Percentiles rank a stretch among this genome's conserved stretches.
Conservation (phyloP, 2,888 invertebrate species). For the Plemyria rubiginata region DNA sequence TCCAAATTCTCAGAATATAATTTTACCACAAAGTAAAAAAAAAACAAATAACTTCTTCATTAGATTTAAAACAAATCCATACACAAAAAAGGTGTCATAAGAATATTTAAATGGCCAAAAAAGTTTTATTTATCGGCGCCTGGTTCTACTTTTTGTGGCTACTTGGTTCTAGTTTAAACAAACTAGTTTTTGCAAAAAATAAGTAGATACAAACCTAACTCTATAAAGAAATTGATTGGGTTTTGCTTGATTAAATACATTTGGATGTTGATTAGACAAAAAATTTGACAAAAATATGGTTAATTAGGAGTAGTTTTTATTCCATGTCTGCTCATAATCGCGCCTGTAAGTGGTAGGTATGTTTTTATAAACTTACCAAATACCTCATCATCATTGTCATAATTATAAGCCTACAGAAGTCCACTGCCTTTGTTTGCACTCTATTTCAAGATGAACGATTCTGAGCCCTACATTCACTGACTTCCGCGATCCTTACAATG, state of each 20-base stretch:
- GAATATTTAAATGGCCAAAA: conserved; percentile 26
- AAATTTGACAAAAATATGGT: too few relatives aligned
- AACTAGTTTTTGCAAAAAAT: conserved; percentile 21
- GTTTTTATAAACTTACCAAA: too few relatives aligned
- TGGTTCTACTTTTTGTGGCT: conserved; percentile 27
- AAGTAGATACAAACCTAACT: background rate
- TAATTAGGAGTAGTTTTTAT: too few relatives aligned
- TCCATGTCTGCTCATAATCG: too few relatives aligned
- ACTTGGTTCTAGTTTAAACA: conserved; percentile 1
- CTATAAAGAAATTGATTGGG: conserved; percentile 14
- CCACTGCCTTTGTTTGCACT: too few relatives aligned
- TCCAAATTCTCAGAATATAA: background rate
- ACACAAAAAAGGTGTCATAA: conserved; percentile 9
- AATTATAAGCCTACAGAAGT: too few relatives aligned
- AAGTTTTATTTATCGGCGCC: conserved; percentile 30
- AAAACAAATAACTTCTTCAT: conserved; percentile 5
- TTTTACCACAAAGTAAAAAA: background rate
- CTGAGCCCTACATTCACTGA: too few relatives aligned
- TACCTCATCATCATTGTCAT: too few relatives aligned
- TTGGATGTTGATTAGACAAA: background rate
- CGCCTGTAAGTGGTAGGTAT: too few relatives aligned
- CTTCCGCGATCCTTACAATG: too few relatives aligned
- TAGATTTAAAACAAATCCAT: conserved; percentile 3
- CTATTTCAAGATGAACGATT: too few relatives aligned
- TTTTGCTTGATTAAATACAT: conserved; percentile 10